Evolutionary conservation across 2,888 invertebrate species (phyloP).

Genomic region (Drosophila maculinotata): DNA sequence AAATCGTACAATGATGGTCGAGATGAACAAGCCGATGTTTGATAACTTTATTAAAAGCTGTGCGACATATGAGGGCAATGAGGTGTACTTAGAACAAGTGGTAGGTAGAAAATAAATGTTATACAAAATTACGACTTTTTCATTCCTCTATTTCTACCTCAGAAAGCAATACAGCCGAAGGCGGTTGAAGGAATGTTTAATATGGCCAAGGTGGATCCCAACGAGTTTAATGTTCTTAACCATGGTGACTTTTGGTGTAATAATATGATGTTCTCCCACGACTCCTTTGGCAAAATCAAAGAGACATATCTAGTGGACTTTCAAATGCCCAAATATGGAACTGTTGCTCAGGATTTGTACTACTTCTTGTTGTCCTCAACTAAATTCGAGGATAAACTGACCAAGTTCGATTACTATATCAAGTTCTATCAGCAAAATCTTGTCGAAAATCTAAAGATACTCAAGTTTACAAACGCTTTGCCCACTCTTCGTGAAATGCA

Average conservation of each 20-base stretch:
- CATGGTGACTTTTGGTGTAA: slow-evolving; percentile 78
- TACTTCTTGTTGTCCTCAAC: slow-evolving; percentile 79
- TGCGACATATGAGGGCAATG: slow-evolving; percentile 38
- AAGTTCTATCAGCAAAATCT: slow-evolving; percentile 76
- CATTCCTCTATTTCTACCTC: not conserved
- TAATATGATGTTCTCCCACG: slow-evolving; percentile 77
- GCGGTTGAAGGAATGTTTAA: slow-evolving; percentile 45
- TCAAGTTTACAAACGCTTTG: slow-evolving; percentile 69
- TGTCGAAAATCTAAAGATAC: slow-evolving; percentile 59
- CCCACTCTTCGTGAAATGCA: slow-evolving; percentile 75
- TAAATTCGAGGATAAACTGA: slow-evolving; percentile 71
- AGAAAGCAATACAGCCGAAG: slow-evolving; percentile 42
- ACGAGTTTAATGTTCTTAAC: slow-evolving; percentile 70
- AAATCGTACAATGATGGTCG: slow-evolving; percentile 10
- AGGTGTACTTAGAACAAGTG: slow-evolving; percentile 55
- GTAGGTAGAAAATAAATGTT: slow-evolving; percentile 39
- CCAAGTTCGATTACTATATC: slow-evolving; percentile 79
- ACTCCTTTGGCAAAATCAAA: slow-evolving; percentile 57
- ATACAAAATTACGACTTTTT: not conserved
- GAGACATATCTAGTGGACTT: slow-evolving; percentile 77
- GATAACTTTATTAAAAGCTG: slow-evolving; percentile 36
- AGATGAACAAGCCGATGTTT: slow-evolving; percentile 20
- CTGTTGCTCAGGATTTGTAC: slow-evolving; percentile 75
- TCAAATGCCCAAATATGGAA: slow-evolving; percentile 72
- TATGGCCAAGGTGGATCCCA: slow-evolving; percentile 33